Conservation (phyloP, 2,797 vertebrate species). For the Vultur gryphus region DNA sequence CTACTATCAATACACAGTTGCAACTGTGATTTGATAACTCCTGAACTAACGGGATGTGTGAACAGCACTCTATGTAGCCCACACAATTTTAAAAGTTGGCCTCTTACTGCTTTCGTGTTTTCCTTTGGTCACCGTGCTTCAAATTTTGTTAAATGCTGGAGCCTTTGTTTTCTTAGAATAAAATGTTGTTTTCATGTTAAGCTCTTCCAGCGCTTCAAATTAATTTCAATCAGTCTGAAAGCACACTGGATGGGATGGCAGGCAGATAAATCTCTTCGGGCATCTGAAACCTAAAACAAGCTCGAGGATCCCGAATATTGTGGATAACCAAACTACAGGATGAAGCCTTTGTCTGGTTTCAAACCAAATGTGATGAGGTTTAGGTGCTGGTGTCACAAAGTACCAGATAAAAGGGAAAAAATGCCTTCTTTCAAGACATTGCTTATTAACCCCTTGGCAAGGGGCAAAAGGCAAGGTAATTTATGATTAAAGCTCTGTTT, state of each 20-base stretch:
- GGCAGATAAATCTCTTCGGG: background rate
- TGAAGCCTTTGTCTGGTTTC: background rate
- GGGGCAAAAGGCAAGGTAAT: background rate
- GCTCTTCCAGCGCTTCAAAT: background rate
- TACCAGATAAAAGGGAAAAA: background rate
- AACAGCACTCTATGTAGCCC: background rate
- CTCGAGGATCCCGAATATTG: background rate
- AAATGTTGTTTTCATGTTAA: background rate
- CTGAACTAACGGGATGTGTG: background rate
- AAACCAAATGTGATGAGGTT: background rate
- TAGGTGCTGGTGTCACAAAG: background rate
- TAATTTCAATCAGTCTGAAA: background rate
- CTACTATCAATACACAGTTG: fast-evolving
- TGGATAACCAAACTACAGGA: background rate
- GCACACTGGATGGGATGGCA: background rate
- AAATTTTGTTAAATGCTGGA: background rate
- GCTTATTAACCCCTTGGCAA: background rate
- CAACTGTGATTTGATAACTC: background rate
- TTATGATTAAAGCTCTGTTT: background rate
- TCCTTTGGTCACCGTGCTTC: background rate
- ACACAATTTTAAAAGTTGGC: background rate
- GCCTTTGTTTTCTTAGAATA: background rate
- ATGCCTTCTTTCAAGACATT: background rate
- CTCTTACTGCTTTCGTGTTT: background rate
- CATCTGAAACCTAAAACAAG: background rate